Evolutionary conservation across 2,797 vertebrate genomes (phyloP), one percentile per base, ranked within the genome.

Genomic region (Rhynchonycteris naso): DNA sequence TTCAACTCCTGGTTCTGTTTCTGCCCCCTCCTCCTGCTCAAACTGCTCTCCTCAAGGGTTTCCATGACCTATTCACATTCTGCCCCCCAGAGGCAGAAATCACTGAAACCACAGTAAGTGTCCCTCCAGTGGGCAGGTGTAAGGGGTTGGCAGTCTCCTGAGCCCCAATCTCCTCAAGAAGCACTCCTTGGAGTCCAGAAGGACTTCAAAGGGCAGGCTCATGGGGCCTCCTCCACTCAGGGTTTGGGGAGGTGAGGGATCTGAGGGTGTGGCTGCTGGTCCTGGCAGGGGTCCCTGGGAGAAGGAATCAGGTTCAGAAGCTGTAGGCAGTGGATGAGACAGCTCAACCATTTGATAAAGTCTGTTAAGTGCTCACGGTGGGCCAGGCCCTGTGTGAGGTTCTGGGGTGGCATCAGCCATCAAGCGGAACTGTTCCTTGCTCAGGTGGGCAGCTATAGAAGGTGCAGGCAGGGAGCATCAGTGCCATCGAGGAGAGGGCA

Each of bases 391-490:
- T 14, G 28, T 63, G n/a, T 19, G 26, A 24, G 11, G 50, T 83
- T 72, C 50, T 63, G 47, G 47, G n/a, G 38, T 72, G 58, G 65
- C 30, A 35, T 33, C 26, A 16, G 75, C 18, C 47, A 7, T 18
- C 7, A 33, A 22, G 24, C 7, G 0, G 18, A 38, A 35, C 30
- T 10, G 28, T 38, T 10, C n/a, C 38, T 52, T 22, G 26, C 22
- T 74, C 90, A 26, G 38, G 33, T 14, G 21, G 52, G 43, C 33
- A n/a, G 16, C 2, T 18, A 12, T 1, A 7, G 18, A 56, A 72
- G 22, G 74, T n/a, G 16, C 14, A 13, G 28, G 43, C 52, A 68
- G 26, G 2, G 28, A 21, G 10, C 2, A 0, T 43, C 47, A 28
- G 54, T 0, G 3, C 35, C 21, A 3, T 33, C 43, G 28, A 30